Base-by-base conservation (phyloP, 2,113 vertebrate genomes). In the Monopterus albus region DNA sequence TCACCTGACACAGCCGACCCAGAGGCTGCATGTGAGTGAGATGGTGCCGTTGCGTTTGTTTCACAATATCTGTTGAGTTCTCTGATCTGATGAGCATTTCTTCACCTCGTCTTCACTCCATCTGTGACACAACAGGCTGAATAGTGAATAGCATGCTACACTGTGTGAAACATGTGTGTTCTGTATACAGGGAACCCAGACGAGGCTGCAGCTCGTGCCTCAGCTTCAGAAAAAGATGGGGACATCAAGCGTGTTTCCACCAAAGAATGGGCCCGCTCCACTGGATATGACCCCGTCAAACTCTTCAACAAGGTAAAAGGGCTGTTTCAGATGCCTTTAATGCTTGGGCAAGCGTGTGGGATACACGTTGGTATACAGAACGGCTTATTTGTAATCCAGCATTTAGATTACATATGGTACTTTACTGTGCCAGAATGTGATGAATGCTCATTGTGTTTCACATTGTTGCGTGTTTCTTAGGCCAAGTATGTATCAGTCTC, bases 1-100 rank as follows among this genome's bases (percentile, higher is more conserved):
- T 99, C 98, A 0, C 98, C 98, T 1, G 98, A 99, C 91, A 96
- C 96, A 10, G 98, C 98, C 7, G 98, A 99, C 81, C 98, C 98
- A 18, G 98, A 99, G 84, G 96, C 96, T 82, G 87, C 96, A 43
- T 99, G 97, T 99, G 83, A 98, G 97, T 95, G 66, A 11, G 5
- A 18, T 7, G 0, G 13, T 6, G 2, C 4, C 20, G 10, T 26
- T 68, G 12, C 39, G 21, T 29, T 42, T 18, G 29, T 33, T 49
- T 18, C 6, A 40, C 10, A 12, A 35, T 35, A 26, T 25, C n/a
- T n/a, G n/a, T n/a, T n/a, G n/a, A n/a, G n/a, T n/a, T n/a, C n/a
- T n/a, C n/a, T n/a, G n/a, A n/a, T n/a, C 14, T 33, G 15, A 42
- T 36, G 23, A 5, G 0, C 6, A 5, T 8, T 57, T 29, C 3